phyloP scores from a whole-genome alignment of 2,113 vertebrate species.

The Dipodomys spectabilis region DNA sequence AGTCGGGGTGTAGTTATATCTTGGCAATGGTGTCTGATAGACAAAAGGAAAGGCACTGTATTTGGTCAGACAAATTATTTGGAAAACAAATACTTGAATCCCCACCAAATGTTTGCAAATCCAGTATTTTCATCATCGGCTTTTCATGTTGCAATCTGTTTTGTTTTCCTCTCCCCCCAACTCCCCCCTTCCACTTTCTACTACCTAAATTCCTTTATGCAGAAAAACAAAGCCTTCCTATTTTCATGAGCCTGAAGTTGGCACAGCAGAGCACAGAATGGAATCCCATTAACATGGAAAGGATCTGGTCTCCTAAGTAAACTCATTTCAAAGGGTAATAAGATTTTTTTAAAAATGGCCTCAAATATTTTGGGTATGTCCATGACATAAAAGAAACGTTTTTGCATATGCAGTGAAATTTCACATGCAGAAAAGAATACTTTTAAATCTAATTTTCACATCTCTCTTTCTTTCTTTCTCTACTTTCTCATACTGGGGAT shows the following conservation, averaged over 20 bases:
- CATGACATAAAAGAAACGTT: neutral
- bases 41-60: neutral
- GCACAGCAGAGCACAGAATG: neutral
- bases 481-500: neutral
- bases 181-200: neutral
- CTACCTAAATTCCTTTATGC: neutral
- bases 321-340: conserved; percentile 9
- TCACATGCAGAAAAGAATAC: neutral
- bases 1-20: neutral
- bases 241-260: neutral
- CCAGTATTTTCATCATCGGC: neutral
- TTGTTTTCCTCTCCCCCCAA: neutral
- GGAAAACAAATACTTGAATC: conserved; percentile 40
- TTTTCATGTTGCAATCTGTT: neutral
- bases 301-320: neutral
- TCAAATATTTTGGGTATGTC: neutral
- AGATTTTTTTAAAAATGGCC: neutral
- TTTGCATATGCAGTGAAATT: neutral
- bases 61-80: neutral
- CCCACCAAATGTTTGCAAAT: neutral
- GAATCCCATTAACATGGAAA: neutral
- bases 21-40: neutral
- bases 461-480: neutral
- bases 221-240: neutral
- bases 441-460: neutral